These are phyloP conservation scores for Drosophila eohydei DNA, from an alignment of 2,888 invertebrate species.

Conservation along the genomic window DNA sequence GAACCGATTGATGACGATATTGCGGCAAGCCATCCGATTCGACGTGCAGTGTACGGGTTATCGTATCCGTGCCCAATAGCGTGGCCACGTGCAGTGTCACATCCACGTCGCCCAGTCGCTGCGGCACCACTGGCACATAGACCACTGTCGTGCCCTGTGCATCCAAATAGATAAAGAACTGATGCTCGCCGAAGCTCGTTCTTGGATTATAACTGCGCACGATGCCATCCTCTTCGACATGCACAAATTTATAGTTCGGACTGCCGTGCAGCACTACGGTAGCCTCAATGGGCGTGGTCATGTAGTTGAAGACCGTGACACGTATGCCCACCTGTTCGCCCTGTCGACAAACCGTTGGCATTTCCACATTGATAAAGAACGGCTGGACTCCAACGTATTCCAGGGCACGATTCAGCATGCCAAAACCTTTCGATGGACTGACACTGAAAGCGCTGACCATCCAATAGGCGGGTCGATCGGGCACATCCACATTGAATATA, in stretches of 20 bases:
- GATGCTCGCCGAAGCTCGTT: conserved; percentile 96
- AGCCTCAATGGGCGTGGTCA: conserved; percentile 93
- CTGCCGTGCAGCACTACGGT: conserved; percentile 94
- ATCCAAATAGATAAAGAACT: conserved; percentile 94
- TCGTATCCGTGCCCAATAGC: conserved; percentile 90
- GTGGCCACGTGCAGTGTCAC: conserved; percentile 92
- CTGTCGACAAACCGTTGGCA: conserved; percentile 92
- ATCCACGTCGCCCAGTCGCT: conserved; percentile 90
- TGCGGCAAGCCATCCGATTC: conserved; percentile 97
- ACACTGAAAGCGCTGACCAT: conserved; percentile 96
- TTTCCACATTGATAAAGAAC: conserved; percentile 97
- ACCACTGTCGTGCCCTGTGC: conserved; percentile 93
- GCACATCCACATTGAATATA: conserved; percentile 94
- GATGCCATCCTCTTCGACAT: conserved; percentile 94
- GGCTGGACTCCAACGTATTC: conserved; percentile 95
- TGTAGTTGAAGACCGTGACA: conserved; percentile 97
- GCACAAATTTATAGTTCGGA: conserved; percentile 94
- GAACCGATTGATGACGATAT: conserved; percentile 95
- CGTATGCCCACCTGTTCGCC: conserved; percentile 97
- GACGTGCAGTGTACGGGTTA: conserved; percentile 88
- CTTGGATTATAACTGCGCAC: conserved; percentile 95
- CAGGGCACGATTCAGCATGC: conserved; percentile 92
- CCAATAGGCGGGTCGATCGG: conserved; percentile 94
- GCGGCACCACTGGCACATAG: conserved; percentile 95
- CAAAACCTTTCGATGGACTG: conserved; percentile 93